A percentile compares a stretch with the other conserved stretches of the same genome.
phyloP scores from a whole-genome alignment of 2,113 vertebrate species.

The Steatornis caripensis region DNA sequence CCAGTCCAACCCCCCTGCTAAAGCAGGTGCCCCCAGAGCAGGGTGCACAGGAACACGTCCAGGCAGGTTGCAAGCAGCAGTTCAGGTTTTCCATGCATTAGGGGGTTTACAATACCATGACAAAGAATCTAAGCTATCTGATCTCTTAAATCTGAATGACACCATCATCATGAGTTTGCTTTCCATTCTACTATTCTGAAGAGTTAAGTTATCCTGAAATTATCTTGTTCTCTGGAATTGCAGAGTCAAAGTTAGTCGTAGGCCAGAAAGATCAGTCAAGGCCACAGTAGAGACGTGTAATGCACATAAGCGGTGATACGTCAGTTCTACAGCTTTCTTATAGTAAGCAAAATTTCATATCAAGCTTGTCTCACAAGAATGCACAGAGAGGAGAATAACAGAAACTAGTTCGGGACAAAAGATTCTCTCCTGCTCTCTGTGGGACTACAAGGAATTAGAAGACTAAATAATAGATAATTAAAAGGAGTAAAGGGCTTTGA shows the following conservation, averaged over 20 bases:
- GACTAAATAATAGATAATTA: not conserved
- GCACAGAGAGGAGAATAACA: not conserved
- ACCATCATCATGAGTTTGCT: not conserved
- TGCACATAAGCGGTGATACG: accelerated
- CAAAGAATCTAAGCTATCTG: not conserved
- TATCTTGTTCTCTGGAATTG: not conserved
- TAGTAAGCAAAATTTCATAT: not conserved
- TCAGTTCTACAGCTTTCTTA: not conserved
- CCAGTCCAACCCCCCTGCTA: too few relatives aligned
- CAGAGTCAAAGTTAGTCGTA: not conserved
- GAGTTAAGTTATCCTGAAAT: not conserved
- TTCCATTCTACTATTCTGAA: not conserved
- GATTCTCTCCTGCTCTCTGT: not conserved
- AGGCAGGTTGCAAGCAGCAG: too few relatives aligned
- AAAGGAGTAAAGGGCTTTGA: not conserved
- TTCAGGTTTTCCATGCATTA: not conserved
- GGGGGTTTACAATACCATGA: not conserved
- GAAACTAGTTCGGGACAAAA: not conserved
- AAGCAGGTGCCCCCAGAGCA: too few relatives aligned
- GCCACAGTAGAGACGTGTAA: not conserved
- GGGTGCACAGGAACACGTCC: too few relatives aligned
- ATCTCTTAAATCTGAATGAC: not conserved
- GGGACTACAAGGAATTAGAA: not conserved
- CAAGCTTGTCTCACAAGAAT: not conserved
- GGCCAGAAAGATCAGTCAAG: not conserved